Conservation (phyloP, 2,888 invertebrate genomes). For the Apodemia duryi region DNA sequence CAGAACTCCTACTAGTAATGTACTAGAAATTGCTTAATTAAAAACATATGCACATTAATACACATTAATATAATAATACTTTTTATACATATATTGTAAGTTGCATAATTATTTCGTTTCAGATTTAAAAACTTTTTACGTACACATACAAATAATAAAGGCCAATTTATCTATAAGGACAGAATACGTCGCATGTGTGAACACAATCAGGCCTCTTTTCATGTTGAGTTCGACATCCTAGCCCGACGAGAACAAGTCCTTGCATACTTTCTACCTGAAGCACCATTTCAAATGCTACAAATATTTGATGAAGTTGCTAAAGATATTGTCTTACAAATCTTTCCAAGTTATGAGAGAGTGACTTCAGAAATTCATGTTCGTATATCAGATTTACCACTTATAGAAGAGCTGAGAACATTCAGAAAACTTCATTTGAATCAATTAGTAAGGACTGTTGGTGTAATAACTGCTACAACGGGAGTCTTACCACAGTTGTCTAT, state of each 20-base stretch:
- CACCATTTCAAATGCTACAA: slow-evolving; percentile 97
- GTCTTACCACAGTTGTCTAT: slow-evolving; percentile 97
- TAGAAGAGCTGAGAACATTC: slow-evolving; percentile 97
- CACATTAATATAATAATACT: no score
- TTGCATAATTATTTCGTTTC: slow-evolving; percentile 37
- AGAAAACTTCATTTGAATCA: slow-evolving; percentile 95
- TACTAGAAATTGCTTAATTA: no score
- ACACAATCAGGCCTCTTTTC: slow-evolving; percentile 92
- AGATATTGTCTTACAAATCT: slow-evolving; percentile 94
- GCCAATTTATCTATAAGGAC: slow-evolving; percentile 93
- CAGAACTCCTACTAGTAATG: no score
- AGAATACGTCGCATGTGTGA: slow-evolving; percentile 97
- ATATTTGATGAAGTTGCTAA: slow-evolving; percentile 98
- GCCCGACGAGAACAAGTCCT: slow-evolving; percentile 95
- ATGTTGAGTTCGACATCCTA: slow-evolving; percentile 94
- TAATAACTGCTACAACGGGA: slow-evolving; percentile 97
- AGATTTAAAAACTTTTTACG: slow-evolving; percentile 94
- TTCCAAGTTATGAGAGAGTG: slow-evolving; percentile 97
- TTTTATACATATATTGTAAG: no score
- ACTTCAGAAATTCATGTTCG: slow-evolving; percentile 96
- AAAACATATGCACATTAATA: no score
- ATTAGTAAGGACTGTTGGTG: slow-evolving; percentile 91
- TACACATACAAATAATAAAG: slow-evolving; percentile 92
- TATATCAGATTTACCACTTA: slow-evolving; percentile 95
- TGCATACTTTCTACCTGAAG: slow-evolving; percentile 98